Base-by-base conservation (phyloP, 2,888 invertebrate species). In the Drepana falcataria region DNA sequence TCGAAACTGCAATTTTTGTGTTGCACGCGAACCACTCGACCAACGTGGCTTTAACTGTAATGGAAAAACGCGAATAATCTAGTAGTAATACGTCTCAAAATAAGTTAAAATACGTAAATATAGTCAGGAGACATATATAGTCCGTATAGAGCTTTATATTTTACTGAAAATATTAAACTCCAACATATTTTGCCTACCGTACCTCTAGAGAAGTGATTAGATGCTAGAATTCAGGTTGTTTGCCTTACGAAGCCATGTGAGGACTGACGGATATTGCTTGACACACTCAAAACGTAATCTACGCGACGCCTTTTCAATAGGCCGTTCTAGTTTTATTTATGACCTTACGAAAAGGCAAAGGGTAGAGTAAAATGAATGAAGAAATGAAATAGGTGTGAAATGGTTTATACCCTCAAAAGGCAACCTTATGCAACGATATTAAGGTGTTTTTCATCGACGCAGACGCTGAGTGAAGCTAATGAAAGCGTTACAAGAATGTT, bases 171-270 rank as follows among this genome's bases (percentile, higher is more conserved):
- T 21, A 21, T 21, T 21, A 21, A 21, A 21, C 21, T 21, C 21
- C 21, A 21, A 21, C 21, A 21, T 64, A 35, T 59, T 64, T 53
- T 77, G 70, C 74, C 55, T 49, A 47, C 76, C 2, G 55, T 81
- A 79, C 71, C 7, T 7, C 9, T 6, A 34, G 34, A n/a, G 21
- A 33, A 48, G 35, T 48, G 37, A 48, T 53, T 53, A 35, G 37
- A 48, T 47, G 21, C 40, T 9, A 79, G 82, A 78, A 85, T 85
- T 77, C 77, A 77, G 85, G 82, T 72, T 83, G 80, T 74, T 68
- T 40, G 66, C 83, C 81, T 78, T 78, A 83, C 66, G 53, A 35
- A 57, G 63, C 52, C 49, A 51, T 56, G 61, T 59, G 69, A 61
- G 62, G 69, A 68, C 69, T 68, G 68, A 64, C 73, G 70, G 71